Evolutionary conservation across 1,140 invertebrate species (phyloP).

Genomic region (Sminthurinus signatus): DNA sequence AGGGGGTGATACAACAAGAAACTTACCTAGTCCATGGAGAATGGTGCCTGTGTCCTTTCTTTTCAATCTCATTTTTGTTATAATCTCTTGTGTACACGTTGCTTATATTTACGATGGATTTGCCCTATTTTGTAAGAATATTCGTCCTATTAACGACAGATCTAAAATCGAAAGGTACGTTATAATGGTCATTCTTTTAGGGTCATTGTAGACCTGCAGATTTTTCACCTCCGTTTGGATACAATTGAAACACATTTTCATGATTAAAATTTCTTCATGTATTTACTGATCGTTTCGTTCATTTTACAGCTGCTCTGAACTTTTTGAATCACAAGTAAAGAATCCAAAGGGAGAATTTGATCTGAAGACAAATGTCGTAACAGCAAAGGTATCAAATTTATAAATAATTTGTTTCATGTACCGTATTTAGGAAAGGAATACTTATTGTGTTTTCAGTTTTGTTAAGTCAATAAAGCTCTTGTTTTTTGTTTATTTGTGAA

Average conservation of each 20-base stretch:
- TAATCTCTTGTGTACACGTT: neutral
- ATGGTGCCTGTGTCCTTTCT: neutral
- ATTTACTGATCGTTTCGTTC: neutral
- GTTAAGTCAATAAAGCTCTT: neutral
- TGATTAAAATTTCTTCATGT: neutral
- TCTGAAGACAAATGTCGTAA: too few species aligned
- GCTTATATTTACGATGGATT: conserved; percentile 2
- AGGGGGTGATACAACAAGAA: conserved; percentile 20
- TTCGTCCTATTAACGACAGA: neutral
- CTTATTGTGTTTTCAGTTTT: too few species aligned
- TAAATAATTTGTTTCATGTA: too few species aligned
- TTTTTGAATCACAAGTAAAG: neutral
- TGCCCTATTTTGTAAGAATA: neutral
- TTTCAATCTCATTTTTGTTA: neutral
- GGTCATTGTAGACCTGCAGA: neutral
- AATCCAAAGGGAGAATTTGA: too few species aligned
- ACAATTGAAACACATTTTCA: neutral
- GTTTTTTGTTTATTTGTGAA: neutral
- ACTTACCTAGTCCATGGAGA: conserved; percentile 7
- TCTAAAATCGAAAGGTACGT: neutral
- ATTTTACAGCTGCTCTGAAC: neutral
- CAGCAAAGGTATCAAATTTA: too few species aligned
- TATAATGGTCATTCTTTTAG: neutral
- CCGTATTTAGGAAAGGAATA: too few species aligned
- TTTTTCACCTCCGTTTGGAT: neutral